Evolutionary conservation across 2,888 invertebrate genomes (phyloP).

Genomic region (Idaea straminata): DNA sequence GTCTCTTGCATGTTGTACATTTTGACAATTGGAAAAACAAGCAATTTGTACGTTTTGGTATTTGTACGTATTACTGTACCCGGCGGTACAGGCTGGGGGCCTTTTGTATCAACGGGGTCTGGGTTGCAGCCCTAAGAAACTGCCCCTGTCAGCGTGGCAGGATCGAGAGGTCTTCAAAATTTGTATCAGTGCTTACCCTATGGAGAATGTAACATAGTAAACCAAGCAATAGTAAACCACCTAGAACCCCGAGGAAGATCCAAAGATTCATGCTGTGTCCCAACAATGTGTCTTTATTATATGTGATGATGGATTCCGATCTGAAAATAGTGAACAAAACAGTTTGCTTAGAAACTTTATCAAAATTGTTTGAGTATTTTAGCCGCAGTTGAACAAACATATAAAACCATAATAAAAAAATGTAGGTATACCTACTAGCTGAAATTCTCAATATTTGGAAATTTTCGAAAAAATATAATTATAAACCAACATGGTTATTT

Average conservation of each 20-base stretch:
- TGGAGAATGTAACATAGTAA: slow-evolving; percentile 37
- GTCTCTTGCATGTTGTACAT: no score
- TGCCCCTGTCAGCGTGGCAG: no score
- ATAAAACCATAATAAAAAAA: not conserved
- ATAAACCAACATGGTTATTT: no score
- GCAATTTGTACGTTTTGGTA: no score
- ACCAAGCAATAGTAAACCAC: slow-evolving; percentile 39
- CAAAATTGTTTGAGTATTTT: no score
- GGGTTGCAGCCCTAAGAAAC: no score
- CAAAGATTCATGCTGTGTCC: slow-evolving; percentile 39
- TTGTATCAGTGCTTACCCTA: slow-evolving; percentile 36
- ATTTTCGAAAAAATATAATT: not conserved
- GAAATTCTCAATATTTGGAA: not conserved
- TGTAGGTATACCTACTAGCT: not conserved
- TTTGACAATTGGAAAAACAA: no score
- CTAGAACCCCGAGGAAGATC: slow-evolving; percentile 35
- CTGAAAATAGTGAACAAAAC: slow-evolving; percentile 16
- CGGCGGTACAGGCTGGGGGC: no score
- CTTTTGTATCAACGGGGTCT: no score
- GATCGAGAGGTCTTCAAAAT: not conserved
- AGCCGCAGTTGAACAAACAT: no score
- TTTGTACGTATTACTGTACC: no score
- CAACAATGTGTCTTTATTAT: slow-evolving; percentile 32
- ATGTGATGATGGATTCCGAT: slow-evolving; percentile 9
- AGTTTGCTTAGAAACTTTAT: not conserved